phyloP scores from a whole-genome alignment of 2,888 invertebrate genomes.

The Eugnorisma glareosa region DNA sequence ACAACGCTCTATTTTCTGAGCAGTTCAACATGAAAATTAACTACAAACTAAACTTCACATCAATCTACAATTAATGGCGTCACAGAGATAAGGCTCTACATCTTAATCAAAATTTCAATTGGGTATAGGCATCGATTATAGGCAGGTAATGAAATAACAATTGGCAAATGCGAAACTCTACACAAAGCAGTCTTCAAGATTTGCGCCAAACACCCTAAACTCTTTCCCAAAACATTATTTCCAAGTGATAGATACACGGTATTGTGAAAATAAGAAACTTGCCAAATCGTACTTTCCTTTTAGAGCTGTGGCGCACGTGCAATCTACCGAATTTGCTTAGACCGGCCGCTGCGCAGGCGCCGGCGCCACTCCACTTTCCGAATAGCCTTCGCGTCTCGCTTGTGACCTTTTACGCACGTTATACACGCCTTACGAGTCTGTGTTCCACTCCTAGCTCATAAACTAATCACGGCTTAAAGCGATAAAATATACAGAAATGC shows the following conservation, averaged over 20 bases:
- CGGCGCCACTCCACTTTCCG: conserved; percentile 89
- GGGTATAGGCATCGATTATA: background rate
- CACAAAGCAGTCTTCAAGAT: background rate
- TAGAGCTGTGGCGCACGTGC: conserved; percentile 66
- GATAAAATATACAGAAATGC: conserved; percentile 67
- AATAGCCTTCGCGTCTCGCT: conserved; percentile 89
- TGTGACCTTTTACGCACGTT: conserved; percentile 88
- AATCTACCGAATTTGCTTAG: conserved; percentile 87
- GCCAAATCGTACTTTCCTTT: conserved; percentile 65
- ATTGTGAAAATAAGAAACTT: conserved; percentile 57
- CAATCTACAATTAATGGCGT: background rate
- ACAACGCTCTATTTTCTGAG: background rate
- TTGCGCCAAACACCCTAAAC: background rate
- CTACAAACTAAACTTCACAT: background rate
- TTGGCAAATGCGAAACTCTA: background rate
- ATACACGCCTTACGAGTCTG: conserved; percentile 79
- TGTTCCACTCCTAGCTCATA: conserved; percentile 79
- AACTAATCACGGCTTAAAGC: conserved; percentile 72
- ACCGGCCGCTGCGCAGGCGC: conserved; percentile 81
- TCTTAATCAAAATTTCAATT: background rate
- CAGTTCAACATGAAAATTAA: background rate
- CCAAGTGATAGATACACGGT: conserved; percentile 41
- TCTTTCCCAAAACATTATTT: conserved; percentile 29
- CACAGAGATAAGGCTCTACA: background rate
- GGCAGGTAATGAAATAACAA: background rate